Evolutionary conservation across 2,113 vertebrate species (phyloP).

Genomic region (Nothoprocta pentlandii): DNA sequence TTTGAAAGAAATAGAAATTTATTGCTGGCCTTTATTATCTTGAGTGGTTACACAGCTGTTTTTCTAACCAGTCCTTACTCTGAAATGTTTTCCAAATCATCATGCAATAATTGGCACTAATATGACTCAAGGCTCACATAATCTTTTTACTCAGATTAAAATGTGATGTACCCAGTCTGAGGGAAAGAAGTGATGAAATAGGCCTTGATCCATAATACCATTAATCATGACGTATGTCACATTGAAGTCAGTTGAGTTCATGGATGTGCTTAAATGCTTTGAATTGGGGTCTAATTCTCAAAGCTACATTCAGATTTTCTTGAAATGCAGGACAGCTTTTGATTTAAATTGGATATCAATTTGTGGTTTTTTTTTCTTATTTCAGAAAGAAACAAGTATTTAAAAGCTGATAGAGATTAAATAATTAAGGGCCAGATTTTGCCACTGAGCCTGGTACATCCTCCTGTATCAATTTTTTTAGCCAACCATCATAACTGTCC

Average conservation of each 20-base stretch:
- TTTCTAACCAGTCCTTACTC: constrained; percentile 37
- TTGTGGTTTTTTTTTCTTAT: not conserved
- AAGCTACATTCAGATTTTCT: not conserved
- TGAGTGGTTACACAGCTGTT: constrained; percentile 49
- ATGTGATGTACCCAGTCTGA: constrained; percentile 5
- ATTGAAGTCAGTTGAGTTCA: constrained; percentile 18
- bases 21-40: constrained; percentile 37
- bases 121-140: constrained; percentile 4
- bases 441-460: not conserved
- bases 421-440: not conserved
- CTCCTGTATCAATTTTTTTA: not conserved
- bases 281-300: not conserved
- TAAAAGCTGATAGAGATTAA: not conserved
- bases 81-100: constrained; percentile 8
- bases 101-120: not conserved
- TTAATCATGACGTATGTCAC: not conserved
- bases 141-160: constrained; percentile 36
- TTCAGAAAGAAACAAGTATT: not conserved
- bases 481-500: not conserved
- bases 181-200: constrained; percentile 16
- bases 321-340: not conserved
- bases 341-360: not conserved
- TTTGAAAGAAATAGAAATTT: not conserved
- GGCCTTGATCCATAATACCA: not conserved
- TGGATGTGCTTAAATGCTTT: constrained; percentile 21